phyloP scores from a whole-genome alignment of 1,140 invertebrate species.

The Drosophila nebulosa region DNA sequence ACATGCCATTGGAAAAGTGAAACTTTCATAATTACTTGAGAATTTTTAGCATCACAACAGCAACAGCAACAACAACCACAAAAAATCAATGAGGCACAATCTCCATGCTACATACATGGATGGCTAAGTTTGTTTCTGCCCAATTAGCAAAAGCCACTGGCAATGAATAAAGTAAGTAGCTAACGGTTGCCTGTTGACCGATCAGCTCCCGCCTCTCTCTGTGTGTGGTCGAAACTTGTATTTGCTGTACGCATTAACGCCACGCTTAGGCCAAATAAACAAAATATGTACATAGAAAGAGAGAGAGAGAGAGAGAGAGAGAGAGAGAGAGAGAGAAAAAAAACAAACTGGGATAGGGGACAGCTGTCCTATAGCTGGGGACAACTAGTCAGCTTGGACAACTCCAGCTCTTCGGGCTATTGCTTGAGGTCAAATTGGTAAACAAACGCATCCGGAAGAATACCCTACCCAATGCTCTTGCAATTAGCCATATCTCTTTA shows the following conservation, averaged over 20 bases:
- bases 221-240: slow-evolving; percentile 52
- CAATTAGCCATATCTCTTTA: too few species aligned
- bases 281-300: too few species aligned
- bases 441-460: not conserved
- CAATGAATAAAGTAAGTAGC: slow-evolving; percentile 28
- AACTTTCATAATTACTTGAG: slow-evolving; percentile 65
- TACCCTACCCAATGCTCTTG: not conserved
- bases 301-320: not conserved
- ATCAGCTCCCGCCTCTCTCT: slow-evolving; percentile 33
- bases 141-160: slow-evolving; percentile 61
- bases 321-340: not conserved
- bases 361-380: slow-evolving; percentile 34
- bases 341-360: slow-evolving; percentile 26
- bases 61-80: slow-evolving; percentile 1
- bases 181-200: slow-evolving; percentile 57
- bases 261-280: slow-evolving; percentile 48
- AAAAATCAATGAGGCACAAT: slow-evolving; percentile 31
- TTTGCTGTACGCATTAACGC: slow-evolving; percentile 64
- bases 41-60: slow-evolving; percentile 49
- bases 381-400: not conserved
- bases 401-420: not conserved
- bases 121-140: slow-evolving; percentile 56
- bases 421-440: not conserved
- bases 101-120: slow-evolving; percentile 24
- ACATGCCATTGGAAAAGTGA: slow-evolving; percentile 57